A percentile compares a stretch with the other conserved stretches of the same genome.
These are phyloP conservation scores for Tetramorium simillimum DNA, from an alignment of 1,140 invertebrate species.

Conservation along the genomic window DNA sequence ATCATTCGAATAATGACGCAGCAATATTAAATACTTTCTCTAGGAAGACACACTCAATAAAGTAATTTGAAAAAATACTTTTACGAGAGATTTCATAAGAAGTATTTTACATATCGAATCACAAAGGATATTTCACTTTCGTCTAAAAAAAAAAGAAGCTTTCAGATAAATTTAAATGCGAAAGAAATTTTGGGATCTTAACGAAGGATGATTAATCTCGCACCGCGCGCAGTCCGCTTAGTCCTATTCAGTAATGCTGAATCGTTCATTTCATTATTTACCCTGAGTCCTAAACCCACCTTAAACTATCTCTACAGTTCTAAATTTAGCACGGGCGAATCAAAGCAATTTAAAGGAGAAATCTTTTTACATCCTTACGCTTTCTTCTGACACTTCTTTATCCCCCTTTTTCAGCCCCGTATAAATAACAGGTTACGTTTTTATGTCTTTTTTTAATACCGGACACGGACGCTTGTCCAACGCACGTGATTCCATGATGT, in stretches of 20 bases:
- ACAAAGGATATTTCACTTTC: not conserved
- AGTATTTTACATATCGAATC: not conserved
- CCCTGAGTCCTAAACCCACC: conserved; percentile 32
- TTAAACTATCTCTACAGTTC: conserved; percentile 63
- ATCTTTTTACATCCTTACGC: conserved; percentile 54
- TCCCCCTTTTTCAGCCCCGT: conserved; percentile 46
- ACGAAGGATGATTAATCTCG: conserved; percentile 34
- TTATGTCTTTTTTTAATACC: conserved; percentile 71
- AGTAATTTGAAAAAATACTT: not conserved
- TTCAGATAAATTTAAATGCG: not conserved
- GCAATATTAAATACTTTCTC: not conserved
- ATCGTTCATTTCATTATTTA: conserved; percentile 26
- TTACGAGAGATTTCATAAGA: not conserved
- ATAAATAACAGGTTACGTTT: conserved; percentile 76
- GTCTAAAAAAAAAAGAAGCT: not conserved
- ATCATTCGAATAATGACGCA: not conserved
- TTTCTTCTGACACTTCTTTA: conserved; percentile 30
- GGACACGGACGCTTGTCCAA: conserved; percentile 1
- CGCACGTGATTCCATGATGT: conserved; percentile 20
- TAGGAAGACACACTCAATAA: not conserved
- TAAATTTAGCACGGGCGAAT: conserved; percentile 74
- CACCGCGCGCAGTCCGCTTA: not conserved
- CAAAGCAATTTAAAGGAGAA: conserved; percentile 63
- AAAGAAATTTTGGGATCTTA: not conserved
- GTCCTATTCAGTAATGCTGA: conserved; percentile 5